phyloP scores from a whole-genome alignment of 2,888 invertebrate species.

The Octonoba sinensis region DNA sequence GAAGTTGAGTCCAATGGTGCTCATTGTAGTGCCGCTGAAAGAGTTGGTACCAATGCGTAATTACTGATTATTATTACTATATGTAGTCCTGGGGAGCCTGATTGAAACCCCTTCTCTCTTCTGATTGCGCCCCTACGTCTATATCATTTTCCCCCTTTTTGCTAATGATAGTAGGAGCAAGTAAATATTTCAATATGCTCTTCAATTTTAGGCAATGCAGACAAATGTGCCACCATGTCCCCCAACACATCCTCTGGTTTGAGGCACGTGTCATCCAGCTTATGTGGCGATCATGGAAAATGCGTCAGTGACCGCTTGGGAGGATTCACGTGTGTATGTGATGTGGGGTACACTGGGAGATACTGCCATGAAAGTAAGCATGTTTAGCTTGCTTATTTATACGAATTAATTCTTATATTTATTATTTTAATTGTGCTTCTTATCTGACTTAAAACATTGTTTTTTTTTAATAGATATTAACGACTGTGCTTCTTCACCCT shows the following conservation, averaged over 20 bases:
- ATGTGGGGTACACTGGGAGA: constrained; percentile 78
- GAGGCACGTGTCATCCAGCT: constrained; percentile 72
- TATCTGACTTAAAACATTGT: no score
- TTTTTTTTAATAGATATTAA: constrained; percentile 69
- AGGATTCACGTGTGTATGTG: constrained; percentile 76
- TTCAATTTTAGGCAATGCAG: constrained; percentile 71
- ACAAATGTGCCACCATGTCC: constrained; percentile 74
- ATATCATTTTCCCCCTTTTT: no score
- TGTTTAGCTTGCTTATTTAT: not conserved
- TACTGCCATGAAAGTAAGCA: constrained; percentile 75
- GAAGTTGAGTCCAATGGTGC: no score
- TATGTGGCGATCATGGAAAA: constrained; percentile 81
- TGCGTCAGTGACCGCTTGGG: constrained; percentile 70
- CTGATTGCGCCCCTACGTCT: no score
- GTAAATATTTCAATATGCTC: no score
- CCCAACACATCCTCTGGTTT: constrained; percentile 71
- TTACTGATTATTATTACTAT: no score
- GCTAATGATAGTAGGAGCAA: no score
- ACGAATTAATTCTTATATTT: not conserved
- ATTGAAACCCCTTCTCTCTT: no score
- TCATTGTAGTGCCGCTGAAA: no score
- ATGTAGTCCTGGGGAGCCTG: no score
- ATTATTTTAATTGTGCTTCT: no score
- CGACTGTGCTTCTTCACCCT: constrained; percentile 70
- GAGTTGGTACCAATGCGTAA: no score